A percentile compares a stretch with the other conserved stretches of the same genome.
Conservation (phyloP, 2,888 invertebrate species). For the Chydorus sphaericus region DNA sequence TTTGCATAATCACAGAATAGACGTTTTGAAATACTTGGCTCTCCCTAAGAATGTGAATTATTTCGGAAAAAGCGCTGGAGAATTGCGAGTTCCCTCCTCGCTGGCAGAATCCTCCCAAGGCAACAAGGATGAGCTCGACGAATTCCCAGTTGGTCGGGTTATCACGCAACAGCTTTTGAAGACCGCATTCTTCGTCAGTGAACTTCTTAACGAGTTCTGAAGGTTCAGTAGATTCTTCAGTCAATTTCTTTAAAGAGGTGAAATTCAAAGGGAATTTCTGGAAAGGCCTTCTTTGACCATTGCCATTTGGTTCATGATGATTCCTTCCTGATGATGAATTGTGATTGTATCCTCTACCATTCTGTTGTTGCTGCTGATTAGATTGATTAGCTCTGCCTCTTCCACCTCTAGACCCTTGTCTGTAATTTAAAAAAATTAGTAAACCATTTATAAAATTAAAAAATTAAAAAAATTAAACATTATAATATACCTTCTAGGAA, state of each 20-base stretch:
- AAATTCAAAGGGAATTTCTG: background rate
- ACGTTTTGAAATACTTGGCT: background rate
- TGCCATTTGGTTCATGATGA: too few relatives aligned
- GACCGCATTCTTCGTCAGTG: background rate
- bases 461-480: too few relatives aligned
- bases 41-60: background rate
- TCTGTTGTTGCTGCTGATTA: too few relatives aligned
- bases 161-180: background rate
- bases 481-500: too few relatives aligned
- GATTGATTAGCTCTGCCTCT: too few relatives aligned
- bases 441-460: too few relatives aligned
- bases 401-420: too few relatives aligned
- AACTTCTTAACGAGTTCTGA: background rate
- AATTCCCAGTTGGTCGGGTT: background rate
- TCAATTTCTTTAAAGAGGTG: background rate
- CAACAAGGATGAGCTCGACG: background rate
- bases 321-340: too few relatives aligned
- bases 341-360: too few relatives aligned
- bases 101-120: background rate
- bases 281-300: too few relatives aligned
- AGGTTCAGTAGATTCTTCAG: background rate
- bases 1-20: background rate
- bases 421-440: too few relatives aligned
- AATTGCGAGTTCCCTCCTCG: background rate
- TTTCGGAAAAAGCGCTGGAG: background rate